Evolutionary conservation across 2,797 vertebrate genomes (phyloP), one percentile per base, ranked within the genome.

Genomic region (Poeciliopsis turneri): DNA sequence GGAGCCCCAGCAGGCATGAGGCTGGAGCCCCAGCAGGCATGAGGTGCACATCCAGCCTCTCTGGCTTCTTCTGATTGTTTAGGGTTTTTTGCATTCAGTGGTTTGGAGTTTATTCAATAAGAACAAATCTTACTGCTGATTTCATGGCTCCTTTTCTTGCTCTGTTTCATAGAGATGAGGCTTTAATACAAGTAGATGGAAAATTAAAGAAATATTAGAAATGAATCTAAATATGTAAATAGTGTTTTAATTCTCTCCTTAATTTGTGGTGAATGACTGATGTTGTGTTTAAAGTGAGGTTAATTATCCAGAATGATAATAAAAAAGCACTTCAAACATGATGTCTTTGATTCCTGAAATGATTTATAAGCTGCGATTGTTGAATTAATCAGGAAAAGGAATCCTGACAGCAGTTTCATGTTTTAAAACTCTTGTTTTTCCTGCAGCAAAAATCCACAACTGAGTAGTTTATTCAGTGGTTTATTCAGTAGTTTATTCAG

Each of bases 81-180:
- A 74, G 15, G 73, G 30, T n/a, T 46, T 74, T 51, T n/a, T 43
- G 68, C 23, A 41, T 64, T 28, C 20, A 76, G 53, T 76, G 53
- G 5, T 46, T 33, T 73, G 43, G 11, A 12, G 57, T 55, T 47
- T 64, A 71, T 41, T 43, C 61, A 72, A 36, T 47, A 75, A 70
- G 68, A 76, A 18, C 0, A 1, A 75, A 80, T 39, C 4, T 9
- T 45, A 43, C 28, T 18, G 36, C 36, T 13, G 30, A 7, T 36
- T 64, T 64, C 16, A 36, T 18, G 5, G 30, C 7, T 64, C 8
- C 59, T 18, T 33, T 36, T 36, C 8, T 1, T 36, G 30, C 59
- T 20, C 13, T 6, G 4, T 30, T 30, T 33, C 30, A 33, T 64
- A 2, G 59, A 36, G 30, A 18, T 18, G 16, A 64, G 16, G 59